Conservation (phyloP, 92 coral and sea anemone species). For the Parazoanthus darwini region DNA sequence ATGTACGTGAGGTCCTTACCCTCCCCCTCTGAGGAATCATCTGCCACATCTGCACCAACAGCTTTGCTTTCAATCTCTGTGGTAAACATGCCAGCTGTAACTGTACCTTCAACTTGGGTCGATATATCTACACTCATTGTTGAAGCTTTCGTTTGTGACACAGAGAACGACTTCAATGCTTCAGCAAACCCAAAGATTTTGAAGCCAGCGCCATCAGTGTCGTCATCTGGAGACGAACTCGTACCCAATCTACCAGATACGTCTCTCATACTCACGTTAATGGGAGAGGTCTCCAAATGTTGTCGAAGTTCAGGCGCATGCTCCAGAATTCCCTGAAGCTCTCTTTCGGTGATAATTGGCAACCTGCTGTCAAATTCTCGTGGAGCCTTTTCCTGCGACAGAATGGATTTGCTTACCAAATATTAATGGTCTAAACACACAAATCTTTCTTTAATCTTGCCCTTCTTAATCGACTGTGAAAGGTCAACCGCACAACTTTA, state of each 20-base stretch:
- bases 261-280: conserved; percentile 74
- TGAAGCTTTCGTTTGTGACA: conserved; percentile 34
- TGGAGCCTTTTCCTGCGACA: conserved; percentile 65
- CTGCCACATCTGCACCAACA: not conserved
- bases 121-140: conserved; percentile 78
- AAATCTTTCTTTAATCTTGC: too few species aligned
- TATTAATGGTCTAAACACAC: too few species aligned
- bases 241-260: conserved; percentile 47
- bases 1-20: conserved; percentile 37
- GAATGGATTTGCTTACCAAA: not conserved
- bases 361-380: conserved; percentile 73
- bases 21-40: conserved; percentile 35
- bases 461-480: too few species aligned
- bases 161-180: conserved; percentile 35
- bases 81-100: conserved; percentile 4
- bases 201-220: conserved; percentile 10
- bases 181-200: conserved; percentile 19
- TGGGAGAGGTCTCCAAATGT: conserved; percentile 55
- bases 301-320: conserved; percentile 71
- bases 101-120: conserved; percentile 62
- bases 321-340: conserved; percentile 67
- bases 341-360: conserved; percentile 78
- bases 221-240: conserved; percentile 44
- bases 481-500: too few species aligned
- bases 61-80: not conserved